Conservation (phyloP, 2,888 invertebrate species). For the Hydropsyche betteni region DNA sequence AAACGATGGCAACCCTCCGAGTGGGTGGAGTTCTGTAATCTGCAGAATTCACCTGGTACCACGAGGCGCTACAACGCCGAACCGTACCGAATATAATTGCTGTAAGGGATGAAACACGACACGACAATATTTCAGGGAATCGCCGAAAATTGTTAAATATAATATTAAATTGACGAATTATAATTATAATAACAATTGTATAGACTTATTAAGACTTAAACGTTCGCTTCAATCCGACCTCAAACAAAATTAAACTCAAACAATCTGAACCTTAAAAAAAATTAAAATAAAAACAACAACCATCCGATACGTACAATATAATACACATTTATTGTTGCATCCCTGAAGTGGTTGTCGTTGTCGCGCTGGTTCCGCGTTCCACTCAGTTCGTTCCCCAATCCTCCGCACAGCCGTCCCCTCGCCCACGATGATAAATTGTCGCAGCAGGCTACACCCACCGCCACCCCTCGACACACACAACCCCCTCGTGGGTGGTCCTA, state of each 20-base stretch:
- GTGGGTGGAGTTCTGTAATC: conserved; percentile 51
- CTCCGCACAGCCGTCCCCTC: conserved; percentile 52
- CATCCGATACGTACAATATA: too few species aligned
- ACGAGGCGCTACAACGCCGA: conserved; percentile 41
- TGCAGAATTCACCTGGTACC: conserved; percentile 52
- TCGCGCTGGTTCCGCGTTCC: conserved; percentile 57
- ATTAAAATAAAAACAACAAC: too few species aligned
- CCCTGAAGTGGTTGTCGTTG: conserved; percentile 56
- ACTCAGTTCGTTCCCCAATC: conserved; percentile 52
- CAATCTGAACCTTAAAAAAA: too few species aligned
- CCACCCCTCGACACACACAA: conserved; percentile 19
- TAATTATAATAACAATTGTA: too few species aligned
- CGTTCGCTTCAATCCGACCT: too few species aligned
- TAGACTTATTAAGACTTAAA: too few species aligned
- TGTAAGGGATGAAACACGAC: conserved; percentile 41
- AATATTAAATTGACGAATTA: too few species aligned
- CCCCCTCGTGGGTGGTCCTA: conserved; percentile 48
- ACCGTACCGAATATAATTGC: conserved; percentile 50
- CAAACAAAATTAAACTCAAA: too few species aligned
- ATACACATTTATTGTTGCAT: conserved; percentile 48
- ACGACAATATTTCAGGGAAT: conserved; percentile 7
- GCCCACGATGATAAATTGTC: conserved; percentile 54
- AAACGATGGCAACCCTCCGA: background rate
- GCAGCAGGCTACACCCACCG: conserved; percentile 50
- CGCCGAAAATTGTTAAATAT: background rate